Evolutionary conservation across 2,888 invertebrate genomes (phyloP).

Genomic region (Brenthis ino): DNA sequence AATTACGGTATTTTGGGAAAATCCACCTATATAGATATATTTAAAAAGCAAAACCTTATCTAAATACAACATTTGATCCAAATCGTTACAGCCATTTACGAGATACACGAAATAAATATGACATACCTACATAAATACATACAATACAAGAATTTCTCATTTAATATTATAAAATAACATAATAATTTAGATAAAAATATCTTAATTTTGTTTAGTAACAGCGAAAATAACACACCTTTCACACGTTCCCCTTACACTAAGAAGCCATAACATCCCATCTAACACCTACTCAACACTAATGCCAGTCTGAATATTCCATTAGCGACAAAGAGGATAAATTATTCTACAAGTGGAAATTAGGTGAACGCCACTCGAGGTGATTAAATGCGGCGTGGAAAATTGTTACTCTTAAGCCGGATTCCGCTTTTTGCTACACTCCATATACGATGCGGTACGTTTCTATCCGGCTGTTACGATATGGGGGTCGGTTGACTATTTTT

Average conservation of each 20-base stretch:
- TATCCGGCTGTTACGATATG: constrained; percentile 28
- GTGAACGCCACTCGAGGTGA: constrained; percentile 49
- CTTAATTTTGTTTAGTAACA: background rate
- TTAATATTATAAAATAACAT: no score
- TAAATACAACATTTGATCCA: no score
- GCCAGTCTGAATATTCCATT: constrained; percentile 51
- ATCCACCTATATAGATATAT: no score
- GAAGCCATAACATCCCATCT: constrained; percentile 36
- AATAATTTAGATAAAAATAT: no score
- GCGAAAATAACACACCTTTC: constrained; percentile 8
- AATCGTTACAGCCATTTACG: no score
- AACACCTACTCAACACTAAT: constrained; percentile 37
- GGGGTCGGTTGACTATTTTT: background rate
- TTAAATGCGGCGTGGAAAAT: constrained; percentile 49
- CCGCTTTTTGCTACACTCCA: constrained; percentile 29
- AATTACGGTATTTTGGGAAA: no score
- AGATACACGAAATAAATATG: no score
- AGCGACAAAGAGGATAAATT: constrained; percentile 50
- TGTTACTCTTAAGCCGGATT: constrained; percentile 46
- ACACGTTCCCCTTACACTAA: constrained; percentile 8
- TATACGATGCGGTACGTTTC: constrained; percentile 15
- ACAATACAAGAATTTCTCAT: no score
- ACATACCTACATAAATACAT: no score
- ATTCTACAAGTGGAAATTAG: constrained; percentile 50
- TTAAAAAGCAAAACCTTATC: no score